Evolutionary conservation across 2,888 invertebrate species (phyloP).

Genomic region (Chloromyia formosa): DNA sequence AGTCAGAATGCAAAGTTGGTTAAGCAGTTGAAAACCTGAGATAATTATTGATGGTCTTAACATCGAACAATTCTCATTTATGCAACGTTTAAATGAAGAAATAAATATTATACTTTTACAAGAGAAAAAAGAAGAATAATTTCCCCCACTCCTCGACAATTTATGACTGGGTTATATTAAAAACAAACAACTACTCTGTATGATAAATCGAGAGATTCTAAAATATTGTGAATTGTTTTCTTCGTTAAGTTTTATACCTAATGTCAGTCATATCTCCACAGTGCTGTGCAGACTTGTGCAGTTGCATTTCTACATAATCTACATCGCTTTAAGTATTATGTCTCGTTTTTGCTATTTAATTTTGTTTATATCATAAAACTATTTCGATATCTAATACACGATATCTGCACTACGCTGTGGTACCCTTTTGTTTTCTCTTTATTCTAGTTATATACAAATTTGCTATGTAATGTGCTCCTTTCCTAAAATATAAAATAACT

Average conservation of each 20-base stretch:
- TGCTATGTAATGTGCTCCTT: not conserved
- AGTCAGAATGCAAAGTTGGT: not conserved
- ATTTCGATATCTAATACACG: no score
- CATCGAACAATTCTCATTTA: slow-evolving; percentile 2
- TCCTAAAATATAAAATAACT: slow-evolving; percentile 1
- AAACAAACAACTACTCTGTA: not conserved
- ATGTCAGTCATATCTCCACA: slow-evolving; percentile 1
- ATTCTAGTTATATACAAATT: not conserved
- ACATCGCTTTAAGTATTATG: not conserved
- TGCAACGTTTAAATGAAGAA: not conserved
- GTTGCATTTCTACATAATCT: not conserved
- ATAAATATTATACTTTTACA: not conserved
- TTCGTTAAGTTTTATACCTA: not conserved
- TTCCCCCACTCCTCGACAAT: not conserved
- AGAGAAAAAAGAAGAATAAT: not conserved
- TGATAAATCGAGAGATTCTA: slow-evolving; percentile 1
- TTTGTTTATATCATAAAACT: not conserved
- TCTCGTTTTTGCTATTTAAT: not conserved
- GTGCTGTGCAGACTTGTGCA: not conserved
- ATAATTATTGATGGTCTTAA: not conserved
- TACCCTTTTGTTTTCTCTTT: not conserved
- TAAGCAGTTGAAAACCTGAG: not conserved
- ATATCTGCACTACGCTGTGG: slow-evolving; percentile 7
- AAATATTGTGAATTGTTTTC: slow-evolving; percentile 7
- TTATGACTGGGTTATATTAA: not conserved